Percentiles rank a stretch among this genome's conserved stretches.
phyloP scores from a whole-genome alignment of 1,140 invertebrate genomes.

The Telenomus remus region DNA sequence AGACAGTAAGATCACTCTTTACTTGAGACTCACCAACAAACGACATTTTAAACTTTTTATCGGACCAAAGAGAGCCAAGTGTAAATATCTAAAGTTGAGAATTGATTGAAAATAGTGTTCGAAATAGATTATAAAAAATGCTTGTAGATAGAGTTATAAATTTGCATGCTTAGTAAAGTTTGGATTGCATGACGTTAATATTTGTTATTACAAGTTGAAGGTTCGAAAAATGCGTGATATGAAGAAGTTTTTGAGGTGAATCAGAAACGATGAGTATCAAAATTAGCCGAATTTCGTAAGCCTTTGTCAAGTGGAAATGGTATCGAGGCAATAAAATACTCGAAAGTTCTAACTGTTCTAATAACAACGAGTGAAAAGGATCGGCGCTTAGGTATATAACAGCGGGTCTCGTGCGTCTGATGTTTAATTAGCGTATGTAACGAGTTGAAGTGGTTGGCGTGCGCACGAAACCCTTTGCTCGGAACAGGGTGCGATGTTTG shows the following conservation, averaged over 20 bases:
- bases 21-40: no score
- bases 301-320: constrained; percentile 4
- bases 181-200: no score
- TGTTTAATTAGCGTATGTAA: constrained; percentile 75
- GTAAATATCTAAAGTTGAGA: no score
- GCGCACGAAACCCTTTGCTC: constrained; percentile 67
- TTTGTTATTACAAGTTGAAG: neutral
- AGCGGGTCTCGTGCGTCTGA: constrained; percentile 69
- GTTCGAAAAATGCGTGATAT: neutral
- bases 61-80: no score
- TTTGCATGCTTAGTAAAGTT: neutral
- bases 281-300: neutral
- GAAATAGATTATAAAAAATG: no score
- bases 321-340: constrained; percentile 47
- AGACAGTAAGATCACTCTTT: no score
- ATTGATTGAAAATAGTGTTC: no score
- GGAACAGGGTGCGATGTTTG: constrained; percentile 65
- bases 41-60: no score
- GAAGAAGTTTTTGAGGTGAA: neutral
- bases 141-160: neutral
- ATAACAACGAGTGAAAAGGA: constrained; percentile 65
- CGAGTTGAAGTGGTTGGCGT: constrained; percentile 74
- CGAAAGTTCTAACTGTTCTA: constrained; percentile 65
- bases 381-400: constrained; percentile 54
- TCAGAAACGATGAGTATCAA: neutral